Base-by-base conservation (phyloP, 2,888 invertebrate genomes). In the Diachrysia chrysitis region DNA sequence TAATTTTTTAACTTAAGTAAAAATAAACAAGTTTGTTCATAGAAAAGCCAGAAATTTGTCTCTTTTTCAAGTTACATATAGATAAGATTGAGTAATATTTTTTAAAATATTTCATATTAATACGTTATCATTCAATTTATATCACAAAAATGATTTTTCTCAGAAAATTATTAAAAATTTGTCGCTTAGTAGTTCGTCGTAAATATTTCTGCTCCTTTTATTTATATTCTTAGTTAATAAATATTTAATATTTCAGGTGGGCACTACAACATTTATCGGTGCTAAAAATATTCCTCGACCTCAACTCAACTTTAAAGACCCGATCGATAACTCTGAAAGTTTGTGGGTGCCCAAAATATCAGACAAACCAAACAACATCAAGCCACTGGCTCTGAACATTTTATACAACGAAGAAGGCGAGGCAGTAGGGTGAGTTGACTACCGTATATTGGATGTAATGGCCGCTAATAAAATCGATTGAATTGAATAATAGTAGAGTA, bases 311-410 rank as follows among this genome's bases (percentile, higher is more conserved):
- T 99, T 99, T 87, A 97, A 97, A 85, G 97, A 98, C 78, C 96
- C 97, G 77, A 96, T 99, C 35, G 98, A 99, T 87, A 99, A 99
- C 87, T 96, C 97, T 3, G 91, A 96, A 6, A 96, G 93, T 61
- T 96, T 98, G 0, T 99, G 99, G 96, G 95, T 97, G 59, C 99
- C 99, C 0, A 96, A 96, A 82, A 96, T 99, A 58, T 97, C 96
- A 58, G 97, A 97, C 32, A 99, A 99, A 89, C 99, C 98, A 0
- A 98, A 99, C 93, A 97, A 97, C 9, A 87, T 98, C 14, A 98
- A 97, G 85, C 98, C 99, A 0, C 92, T 98, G 12, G 97, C 97
- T 0, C 91, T 98, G 63, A 96, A 97, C 69, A 95, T 97, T 0
- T 96, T 98, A 76, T 96, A 97, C 84, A 96, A 96, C 66, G 97